Evolutionary conservation across 1,140 invertebrate species (phyloP), one percentile per base, ranked within the genome.

Genomic region (Drosophila littoralis): DNA sequence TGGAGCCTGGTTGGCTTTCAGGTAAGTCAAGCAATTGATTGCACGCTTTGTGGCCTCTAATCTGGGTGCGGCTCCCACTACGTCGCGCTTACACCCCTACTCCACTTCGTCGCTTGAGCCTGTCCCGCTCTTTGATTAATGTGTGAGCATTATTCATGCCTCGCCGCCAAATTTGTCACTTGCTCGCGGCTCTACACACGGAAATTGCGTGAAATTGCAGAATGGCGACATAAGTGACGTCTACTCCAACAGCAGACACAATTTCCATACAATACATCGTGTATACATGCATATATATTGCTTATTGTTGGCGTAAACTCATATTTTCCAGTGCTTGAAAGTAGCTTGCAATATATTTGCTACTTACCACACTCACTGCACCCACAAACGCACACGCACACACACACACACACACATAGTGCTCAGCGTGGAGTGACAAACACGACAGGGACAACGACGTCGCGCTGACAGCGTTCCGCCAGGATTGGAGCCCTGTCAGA

Each of bases 1-100:
- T 96, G 95, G 91, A 96, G 95, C 92, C 94, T 95, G 75, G 93
- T 95, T 65, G 95, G 94, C 28, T 96, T 96, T 89, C 96, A 97
- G 93, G 91, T 91, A 70, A 91, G 75, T 75, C 57, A 69, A 63
- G 57, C 59, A 76, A 76, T 75, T 79, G 73, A 74, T 74, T 74
- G 57, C 28, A 28, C 66, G 36, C 43, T 50, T 35, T 74, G 71
- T 69, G 57, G 48, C 69, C 51, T 50, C 69, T 58, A 59, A 73
- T 67, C 52, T 66, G 38, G 22, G 36, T 59, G 46, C 15, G 36
- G 9, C 38, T 54, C 7, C 22, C 22, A 28, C 22, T 28, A 28
- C 22, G 22, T 28, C 4, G 22, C 22, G 22, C 4, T 28, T 4
- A 28, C 22, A 28, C 22, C 22, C 22, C 22, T 5, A 3, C 22